These are phyloP conservation scores for Vanessa atalanta DNA, from an alignment of 1,140 invertebrate genomes.

Conservation along the genomic window DNA sequence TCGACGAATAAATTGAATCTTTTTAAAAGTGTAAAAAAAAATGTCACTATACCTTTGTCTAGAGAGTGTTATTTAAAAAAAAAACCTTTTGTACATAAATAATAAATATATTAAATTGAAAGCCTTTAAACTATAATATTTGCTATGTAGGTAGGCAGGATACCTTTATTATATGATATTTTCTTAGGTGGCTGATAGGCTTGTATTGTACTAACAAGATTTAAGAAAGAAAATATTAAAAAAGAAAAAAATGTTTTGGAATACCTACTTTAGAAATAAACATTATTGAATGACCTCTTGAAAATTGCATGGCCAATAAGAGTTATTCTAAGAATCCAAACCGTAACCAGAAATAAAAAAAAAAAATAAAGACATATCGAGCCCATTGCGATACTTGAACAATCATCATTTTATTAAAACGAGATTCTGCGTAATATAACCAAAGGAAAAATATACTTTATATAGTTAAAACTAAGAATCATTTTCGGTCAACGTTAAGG, in stretches of 20 bases:
- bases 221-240: not conserved
- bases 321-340: constrained; percentile 29
- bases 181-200: not conserved
- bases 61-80: no score
- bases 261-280: constrained; percentile 26
- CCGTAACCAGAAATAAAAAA: constrained; percentile 2
- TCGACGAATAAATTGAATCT: no score
- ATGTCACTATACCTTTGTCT: no score
- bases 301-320: constrained; percentile 43
- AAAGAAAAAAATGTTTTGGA: not conserved
- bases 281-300: constrained; percentile 43
- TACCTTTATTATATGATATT: not conserved
- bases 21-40: no score
- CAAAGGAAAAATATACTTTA: constrained; percentile 17
- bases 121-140: no score
- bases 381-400: constrained; percentile 55
- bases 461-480: not conserved
- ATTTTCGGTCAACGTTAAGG: constrained; percentile 17
- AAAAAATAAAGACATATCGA: constrained; percentile 33
- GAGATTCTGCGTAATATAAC: constrained; percentile 17
- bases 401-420: constrained; percentile 54
- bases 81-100: no score
- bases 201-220: not conserved
- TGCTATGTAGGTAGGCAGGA: not conserved
- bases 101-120: no score